Evolutionary conservation across 2,113 vertebrate genomes (phyloP).

Genomic region (Triplophysa siluroides): DNA sequence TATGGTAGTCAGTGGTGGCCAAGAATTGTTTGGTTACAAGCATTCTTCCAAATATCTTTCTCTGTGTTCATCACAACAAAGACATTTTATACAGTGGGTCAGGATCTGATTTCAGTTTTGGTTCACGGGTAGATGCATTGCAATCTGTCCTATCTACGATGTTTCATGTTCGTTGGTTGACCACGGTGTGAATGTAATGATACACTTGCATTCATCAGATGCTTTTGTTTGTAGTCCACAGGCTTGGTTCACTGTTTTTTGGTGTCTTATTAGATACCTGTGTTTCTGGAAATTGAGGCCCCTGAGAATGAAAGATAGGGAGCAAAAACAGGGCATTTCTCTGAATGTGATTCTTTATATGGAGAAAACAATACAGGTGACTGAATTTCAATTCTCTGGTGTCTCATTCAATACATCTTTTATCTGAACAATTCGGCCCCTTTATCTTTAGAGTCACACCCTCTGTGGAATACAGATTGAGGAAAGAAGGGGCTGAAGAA

Average conservation of each 20-base stretch:
- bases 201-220: conserved; percentile 9
- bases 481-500: neutral
- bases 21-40: no score
- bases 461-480: conserved; percentile 60
- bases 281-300: neutral
- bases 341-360: conserved; percentile 52
- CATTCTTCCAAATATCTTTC: no score
- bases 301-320: neutral
- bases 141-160: neutral
- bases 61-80: no score
- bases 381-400: conserved; percentile 58
- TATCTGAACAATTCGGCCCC: conserved; percentile 58
- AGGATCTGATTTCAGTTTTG: conserved; percentile 22
- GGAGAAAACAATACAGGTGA: conserved; percentile 55
- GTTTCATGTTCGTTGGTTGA: conserved; percentile 3
- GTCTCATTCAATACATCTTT: conserved; percentile 70
- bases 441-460: conserved; percentile 55
- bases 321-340: conserved; percentile 1
- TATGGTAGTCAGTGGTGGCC: no score
- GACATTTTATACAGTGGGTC: neutral
- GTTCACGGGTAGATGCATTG: neutral
- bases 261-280: neutral
- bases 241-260: neutral
- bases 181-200: conserved; percentile 7
- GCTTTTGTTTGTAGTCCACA: neutral